phyloP scores from a whole-genome alignment of 53 echinoderm and acorn worm species.

The Luidia sarsii region DNA sequence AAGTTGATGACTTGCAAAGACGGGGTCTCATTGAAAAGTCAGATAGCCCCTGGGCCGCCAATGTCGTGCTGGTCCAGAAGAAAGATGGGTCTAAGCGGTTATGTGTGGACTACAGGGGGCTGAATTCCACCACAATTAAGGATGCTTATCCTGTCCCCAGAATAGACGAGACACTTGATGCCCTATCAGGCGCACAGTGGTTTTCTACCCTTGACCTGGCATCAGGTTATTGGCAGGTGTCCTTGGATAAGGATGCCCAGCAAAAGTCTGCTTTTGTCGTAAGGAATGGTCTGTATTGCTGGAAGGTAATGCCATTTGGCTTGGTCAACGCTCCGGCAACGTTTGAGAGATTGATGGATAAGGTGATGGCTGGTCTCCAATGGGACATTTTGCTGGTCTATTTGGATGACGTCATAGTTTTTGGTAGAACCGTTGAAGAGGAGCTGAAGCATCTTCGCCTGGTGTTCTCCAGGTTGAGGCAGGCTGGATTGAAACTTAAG shows the following conservation, averaged over 20 bases:
- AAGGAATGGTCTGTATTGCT: slow-evolving; percentile 25
- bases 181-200: slow-evolving; percentile 1
- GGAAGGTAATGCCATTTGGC: slow-evolving; percentile 71
- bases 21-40: slow-evolving; percentile 52
- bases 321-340: slow-evolving; percentile 61
- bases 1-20: slow-evolving; percentile 41
- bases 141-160: slow-evolving; percentile 17
- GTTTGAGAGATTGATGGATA: slow-evolving; percentile 68
- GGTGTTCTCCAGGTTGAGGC: slow-evolving; percentile 26
- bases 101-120: slow-evolving; percentile 3
- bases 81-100: slow-evolving; percentile 71
- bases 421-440: slow-evolving; percentile 38
- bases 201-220: slow-evolving; percentile 28
- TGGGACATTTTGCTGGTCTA: slow-evolving; percentile 69
- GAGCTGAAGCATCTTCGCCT: slow-evolving; percentile 36
- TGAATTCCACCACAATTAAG: slow-evolving; percentile 22
- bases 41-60: slow-evolving; percentile 69
- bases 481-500: slow-evolving; percentile 53
- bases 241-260: slow-evolving; percentile 22
- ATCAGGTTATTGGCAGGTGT: slow-evolving; percentile 12
- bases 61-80: slow-evolving; percentile 64
- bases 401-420: slow-evolving; percentile 67
- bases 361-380: slow-evolving; percentile 64
- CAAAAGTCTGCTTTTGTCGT: slow-evolving; percentile 30
- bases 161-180: slow-evolving; percentile 22